Conservation (phyloP, 2,797 vertebrate genomes). For the Gymnoscopelus microlampas region DNA sequence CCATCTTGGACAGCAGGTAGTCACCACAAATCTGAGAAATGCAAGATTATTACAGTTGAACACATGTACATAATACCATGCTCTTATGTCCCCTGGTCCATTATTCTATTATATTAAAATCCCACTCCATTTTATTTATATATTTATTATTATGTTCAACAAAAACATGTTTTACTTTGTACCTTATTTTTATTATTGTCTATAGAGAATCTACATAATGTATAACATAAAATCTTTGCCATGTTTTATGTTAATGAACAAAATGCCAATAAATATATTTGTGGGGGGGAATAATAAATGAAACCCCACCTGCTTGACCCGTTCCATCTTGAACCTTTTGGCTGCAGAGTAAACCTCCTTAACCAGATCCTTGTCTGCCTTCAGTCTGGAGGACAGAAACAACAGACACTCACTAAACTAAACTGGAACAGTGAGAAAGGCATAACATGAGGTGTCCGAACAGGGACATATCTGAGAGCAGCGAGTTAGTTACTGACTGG, state of each 20-base stretch:
- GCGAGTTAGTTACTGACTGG: slow-evolving; percentile 84
- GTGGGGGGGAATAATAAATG: background rate
- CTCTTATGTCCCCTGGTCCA: background rate
- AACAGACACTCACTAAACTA: background rate
- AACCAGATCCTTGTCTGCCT: slow-evolving; percentile 96
- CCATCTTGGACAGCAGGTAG: slow-evolving; percentile 96
- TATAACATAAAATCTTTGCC: no score
- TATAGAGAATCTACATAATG: no score
- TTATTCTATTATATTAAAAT: background rate
- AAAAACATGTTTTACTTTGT: no score
- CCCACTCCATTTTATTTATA: no score
- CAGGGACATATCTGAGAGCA: background rate
- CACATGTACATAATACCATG: background rate
- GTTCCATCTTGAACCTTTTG: slow-evolving; percentile 97
- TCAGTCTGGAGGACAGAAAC: slow-evolving; percentile 82
- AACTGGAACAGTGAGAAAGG: no score
- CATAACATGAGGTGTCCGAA: no score
- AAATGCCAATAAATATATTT: no score
- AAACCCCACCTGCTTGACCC: slow-evolving; percentile 92
- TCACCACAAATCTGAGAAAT: slow-evolving; percentile 92
- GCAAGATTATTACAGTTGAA: background rate
- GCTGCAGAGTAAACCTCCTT: slow-evolving; percentile 98
- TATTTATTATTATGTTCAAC: no score
- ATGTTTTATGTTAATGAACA: no score
- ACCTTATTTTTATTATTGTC: no score